These are phyloP conservation scores for Strigamia crassipes DNA, from an alignment of 2,888 invertebrate genomes.

Conservation along the genomic window DNA sequence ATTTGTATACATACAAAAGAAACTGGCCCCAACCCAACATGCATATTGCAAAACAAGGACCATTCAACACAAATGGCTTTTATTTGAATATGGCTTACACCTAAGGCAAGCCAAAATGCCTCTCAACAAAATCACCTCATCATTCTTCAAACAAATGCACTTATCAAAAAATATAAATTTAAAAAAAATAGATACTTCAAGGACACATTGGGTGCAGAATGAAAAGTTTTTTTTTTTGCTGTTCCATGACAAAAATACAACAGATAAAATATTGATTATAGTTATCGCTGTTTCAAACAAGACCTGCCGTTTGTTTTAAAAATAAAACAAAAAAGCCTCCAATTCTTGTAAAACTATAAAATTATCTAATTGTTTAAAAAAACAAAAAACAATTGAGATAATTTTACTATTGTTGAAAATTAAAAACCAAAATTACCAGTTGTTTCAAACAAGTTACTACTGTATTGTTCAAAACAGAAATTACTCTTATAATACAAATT, in stretches of 20 bases:
- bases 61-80: slow-evolving; percentile 30
- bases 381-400: background rate
- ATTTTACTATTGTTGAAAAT: too few relatives aligned
- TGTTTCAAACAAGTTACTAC: too few relatives aligned
- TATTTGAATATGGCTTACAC: slow-evolving; percentile 30
- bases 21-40: slow-evolving; percentile 22
- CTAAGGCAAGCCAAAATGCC: slow-evolving; percentile 13
- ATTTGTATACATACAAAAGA: background rate
- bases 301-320: background rate
- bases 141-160: background rate
- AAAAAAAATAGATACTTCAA: background rate
- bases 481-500: too few relatives aligned
- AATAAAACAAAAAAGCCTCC: too few relatives aligned
- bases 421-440: too few relatives aligned
- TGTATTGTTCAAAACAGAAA: too few relatives aligned
- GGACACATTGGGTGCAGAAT: background rate
- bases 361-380: background rate
- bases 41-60: slow-evolving; percentile 1
- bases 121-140: slow-evolving; percentile 26
- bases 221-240: background rate
- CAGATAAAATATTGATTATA: too few relatives aligned
- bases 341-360: too few relatives aligned
- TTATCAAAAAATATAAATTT: background rate
- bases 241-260: too few relatives aligned
- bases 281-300: too few relatives aligned